A percentile compares a stretch with the other conserved stretches of the same genome.
Conservation (phyloP, 1,140 invertebrate species). For the Drosophila willistoni region DNA sequence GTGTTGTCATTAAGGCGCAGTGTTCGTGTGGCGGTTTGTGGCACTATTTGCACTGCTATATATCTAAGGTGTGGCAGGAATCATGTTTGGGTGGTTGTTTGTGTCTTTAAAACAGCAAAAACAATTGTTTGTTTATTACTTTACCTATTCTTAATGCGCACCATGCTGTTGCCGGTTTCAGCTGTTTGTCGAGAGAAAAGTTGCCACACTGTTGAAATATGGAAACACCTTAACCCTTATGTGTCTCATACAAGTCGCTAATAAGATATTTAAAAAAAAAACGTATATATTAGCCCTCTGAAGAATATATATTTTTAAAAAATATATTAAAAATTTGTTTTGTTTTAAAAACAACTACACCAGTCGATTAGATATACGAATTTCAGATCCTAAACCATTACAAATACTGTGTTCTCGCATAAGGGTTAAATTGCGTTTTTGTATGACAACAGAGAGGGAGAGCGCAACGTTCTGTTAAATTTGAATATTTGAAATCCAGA, state of each 20-base stretch:
- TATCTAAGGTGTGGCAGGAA: constrained; percentile 84
- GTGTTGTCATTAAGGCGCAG: constrained; percentile 85
- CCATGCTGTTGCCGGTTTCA: constrained; percentile 83
- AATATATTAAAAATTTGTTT: neutral
- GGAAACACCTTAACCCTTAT: neutral
- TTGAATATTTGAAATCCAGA: constrained; percentile 7
- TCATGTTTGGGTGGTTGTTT: neutral
- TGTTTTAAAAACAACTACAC: too few relatives aligned
- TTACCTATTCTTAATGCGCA: constrained; percentile 88
- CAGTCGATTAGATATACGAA: neutral
- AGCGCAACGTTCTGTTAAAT: constrained; percentile 11
- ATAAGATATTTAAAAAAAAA: neutral
- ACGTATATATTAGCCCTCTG: too few relatives aligned
- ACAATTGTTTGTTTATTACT: constrained; percentile 25
- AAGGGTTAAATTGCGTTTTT: constrained; percentile 1
- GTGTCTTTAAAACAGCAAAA: constrained; percentile 18
- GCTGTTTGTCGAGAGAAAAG: constrained; percentile 1
- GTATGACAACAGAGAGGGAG: neutral
- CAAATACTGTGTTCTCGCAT: neutral
- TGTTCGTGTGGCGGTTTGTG: constrained; percentile 82
- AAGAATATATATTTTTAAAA: neutral
- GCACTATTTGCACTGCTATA: constrained; percentile 86
- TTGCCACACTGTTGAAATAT: neutral
- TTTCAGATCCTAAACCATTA: neutral
- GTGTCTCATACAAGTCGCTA: neutral